Evolutionary conservation across 64 coral and sea anemone genomes (phyloP).

Genomic region (Stichodactyla helianthus): DNA sequence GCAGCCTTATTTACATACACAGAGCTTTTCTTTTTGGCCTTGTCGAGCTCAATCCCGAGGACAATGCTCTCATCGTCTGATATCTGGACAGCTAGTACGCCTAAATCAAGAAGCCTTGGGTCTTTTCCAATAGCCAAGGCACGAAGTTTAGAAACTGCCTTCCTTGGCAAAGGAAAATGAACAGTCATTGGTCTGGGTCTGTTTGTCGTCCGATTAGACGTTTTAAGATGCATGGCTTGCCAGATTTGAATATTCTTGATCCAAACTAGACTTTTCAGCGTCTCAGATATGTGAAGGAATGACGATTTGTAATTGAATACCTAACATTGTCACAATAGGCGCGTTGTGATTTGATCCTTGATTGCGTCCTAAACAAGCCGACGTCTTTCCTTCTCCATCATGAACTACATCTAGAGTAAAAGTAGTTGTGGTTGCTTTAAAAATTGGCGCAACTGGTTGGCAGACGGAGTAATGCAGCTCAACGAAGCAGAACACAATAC

Average conservation of each 20-base stretch:
- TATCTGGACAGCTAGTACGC: constrained; percentile 89
- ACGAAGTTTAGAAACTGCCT: constrained; percentile 67
- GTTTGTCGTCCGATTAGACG: background rate
- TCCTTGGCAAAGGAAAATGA: constrained; percentile 71
- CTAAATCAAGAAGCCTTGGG: constrained; percentile 73
- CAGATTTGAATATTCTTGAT: constrained; percentile 32
- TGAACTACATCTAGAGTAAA: background rate
- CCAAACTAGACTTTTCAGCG: constrained; percentile 6
- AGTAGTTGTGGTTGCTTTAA: constrained; percentile 12
- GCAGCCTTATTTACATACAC: background rate
- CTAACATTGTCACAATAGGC: constrained; percentile 7
- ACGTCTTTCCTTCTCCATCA: background rate
- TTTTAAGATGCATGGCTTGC: constrained; percentile 28
- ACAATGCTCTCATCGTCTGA: constrained; percentile 88
- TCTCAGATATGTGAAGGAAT: constrained; percentile 38
- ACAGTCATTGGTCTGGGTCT: constrained; percentile 55
- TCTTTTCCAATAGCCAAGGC: constrained; percentile 78
- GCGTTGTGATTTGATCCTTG: constrained; percentile 1
- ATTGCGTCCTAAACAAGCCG: background rate
- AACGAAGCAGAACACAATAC: constrained; percentile 9
- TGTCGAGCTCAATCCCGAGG: constrained; percentile 69
- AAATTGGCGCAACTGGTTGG: constrained; percentile 14
- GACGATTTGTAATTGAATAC: constrained; percentile 30
- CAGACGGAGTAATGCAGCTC: constrained; percentile 11
- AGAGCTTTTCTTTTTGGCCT: constrained; percentile 42